Base-by-base conservation (phyloP, 2,888 invertebrate genomes). In the Himalopsyche anomala region DNA sequence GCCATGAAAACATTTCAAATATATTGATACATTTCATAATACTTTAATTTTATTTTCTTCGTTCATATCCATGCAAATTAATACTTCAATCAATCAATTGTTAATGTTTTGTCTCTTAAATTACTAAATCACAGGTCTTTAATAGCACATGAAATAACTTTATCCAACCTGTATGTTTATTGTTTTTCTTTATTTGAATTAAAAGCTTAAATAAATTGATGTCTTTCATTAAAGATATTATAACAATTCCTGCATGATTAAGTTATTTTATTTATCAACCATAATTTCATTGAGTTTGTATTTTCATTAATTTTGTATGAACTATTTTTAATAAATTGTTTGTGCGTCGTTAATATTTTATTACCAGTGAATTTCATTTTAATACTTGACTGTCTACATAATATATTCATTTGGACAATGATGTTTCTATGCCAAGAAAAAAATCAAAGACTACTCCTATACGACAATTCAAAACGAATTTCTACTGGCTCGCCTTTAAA, bases 371-470 rank as follows among this genome's bases (percentile, higher is more conserved):
- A 62, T 62, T 62, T 74, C 74, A 36, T 74, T 74, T 36, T 36
- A 74, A 15, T 36, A 74, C 19, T 74, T 74, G 28, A 28, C 74
- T 74, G 36, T 28, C 28, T n/a, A 62, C 74, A 74, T 36, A 74
- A 74, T 36, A 74, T 74, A 51, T 74, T 74, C 74, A 74, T 74
- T 74, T 74, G 74, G 74, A 74, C 74, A 74, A 74, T 74, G 74
- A 74, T 74, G 38, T 74, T 74, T 36, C 74, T 74, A 74, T 74
- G 74, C 74, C 74, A 74, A 74, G 74, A 74, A 74, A 74, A 74
- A 74, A 36, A 15, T 28, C 2, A 74, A 62, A 74, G 28, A 38
- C 74, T 12, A 4, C 74, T 12, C 9, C 28, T 74, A 19, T 28
- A 38, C 74, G 36, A 74, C 74, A 74, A 74, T 74, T 12, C 74